Evolutionary conservation across 2,113 vertebrate genomes (phyloP).

Genomic region (Forbesichthys papilliferus): DNA sequence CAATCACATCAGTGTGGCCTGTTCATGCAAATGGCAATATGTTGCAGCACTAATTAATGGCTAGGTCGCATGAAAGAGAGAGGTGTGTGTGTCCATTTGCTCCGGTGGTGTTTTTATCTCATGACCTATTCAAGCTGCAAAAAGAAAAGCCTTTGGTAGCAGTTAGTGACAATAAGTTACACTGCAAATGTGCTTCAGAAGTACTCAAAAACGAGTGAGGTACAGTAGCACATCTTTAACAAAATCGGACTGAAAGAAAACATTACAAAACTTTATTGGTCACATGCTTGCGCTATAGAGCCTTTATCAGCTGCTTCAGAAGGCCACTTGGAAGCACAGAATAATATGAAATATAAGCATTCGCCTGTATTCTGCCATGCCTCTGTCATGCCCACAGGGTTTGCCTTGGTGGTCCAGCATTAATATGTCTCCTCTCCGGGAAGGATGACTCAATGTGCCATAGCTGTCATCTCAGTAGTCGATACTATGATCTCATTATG

Average conservation of each 20-base stretch:
- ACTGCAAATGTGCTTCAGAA: constrained; percentile 24
- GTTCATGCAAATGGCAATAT: constrained; percentile 76
- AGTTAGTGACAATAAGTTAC: background rate
- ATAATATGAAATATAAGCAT: background rate
- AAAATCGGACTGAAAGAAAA: too few relatives aligned
- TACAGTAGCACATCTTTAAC: too few relatives aligned
- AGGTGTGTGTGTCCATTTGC: constrained; percentile 25
- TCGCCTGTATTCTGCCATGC: constrained; percentile 25
- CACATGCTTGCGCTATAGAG: too few relatives aligned
- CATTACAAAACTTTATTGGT: too few relatives aligned
- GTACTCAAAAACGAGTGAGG: background rate
- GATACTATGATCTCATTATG: constrained; percentile 63
- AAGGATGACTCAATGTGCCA: constrained; percentile 61
- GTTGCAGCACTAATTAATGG: constrained; percentile 68
- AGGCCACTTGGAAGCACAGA: constrained; percentile 15
- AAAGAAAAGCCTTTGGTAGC: constrained; percentile 9
- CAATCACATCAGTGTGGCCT: constrained; percentile 42
- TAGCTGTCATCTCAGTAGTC: constrained; percentile 47
- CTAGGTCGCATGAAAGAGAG: constrained; percentile 59
- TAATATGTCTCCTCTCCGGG: constrained; percentile 41
- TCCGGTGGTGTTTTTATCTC: constrained; percentile 14
- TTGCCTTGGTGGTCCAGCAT: constrained; percentile 42
- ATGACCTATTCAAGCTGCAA: constrained; percentile 34
- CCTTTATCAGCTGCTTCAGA: background rate
- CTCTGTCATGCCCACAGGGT: constrained; percentile 23